Evolutionary conservation across 2,113 vertebrate species (phyloP), one percentile per base, ranked within the genome.

Genomic region (Jacana jacana): DNA sequence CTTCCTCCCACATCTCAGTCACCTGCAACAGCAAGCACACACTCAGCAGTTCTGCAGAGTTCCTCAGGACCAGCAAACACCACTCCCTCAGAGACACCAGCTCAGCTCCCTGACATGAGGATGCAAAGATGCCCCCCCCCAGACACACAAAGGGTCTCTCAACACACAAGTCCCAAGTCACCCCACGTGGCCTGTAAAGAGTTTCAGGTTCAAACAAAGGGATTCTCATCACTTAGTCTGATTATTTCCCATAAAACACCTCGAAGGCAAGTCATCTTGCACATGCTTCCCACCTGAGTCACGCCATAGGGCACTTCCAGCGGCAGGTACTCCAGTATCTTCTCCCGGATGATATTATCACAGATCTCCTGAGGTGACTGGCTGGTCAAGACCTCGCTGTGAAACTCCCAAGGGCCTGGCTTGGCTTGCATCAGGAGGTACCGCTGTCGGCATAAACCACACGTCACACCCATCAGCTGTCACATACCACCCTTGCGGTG

Each of bases 251-350:
- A n/a, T 4, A 3, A 37, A 82, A 27, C 1, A 87, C 30, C 30
- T 71, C 7, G 0, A 44, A 63, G 40, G 10, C 8, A 61, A 52
- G 17, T 8, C 57, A 70, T 40, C 58, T 16, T 22, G 73, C 1
- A 4, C 30, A 13, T 13, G 39, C 4, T 65, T 68, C 48, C 95
- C 91, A 99, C 99, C 99, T 99, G 99, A n/a, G 96, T 96, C 72
- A 99, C 83, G 0, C 86, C 93, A 20, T 99, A 99, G 42, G 99
- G 99, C 86, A 99, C 98, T 69, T 99, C 99, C 96, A 98, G 96
- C 0, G 99, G 99, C 86, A 99, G 97, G 83, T 98, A 93, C 84
- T 99, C 99, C 81, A 99, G 96, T 8, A 99, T 95, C 93, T 99
- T 99, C 97, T 98, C 99, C 92, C 99, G 97, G 96, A 99, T 98